phyloP scores from a whole-genome alignment of 2,888 invertebrate genomes.

The Amphimallon solstitiale region DNA sequence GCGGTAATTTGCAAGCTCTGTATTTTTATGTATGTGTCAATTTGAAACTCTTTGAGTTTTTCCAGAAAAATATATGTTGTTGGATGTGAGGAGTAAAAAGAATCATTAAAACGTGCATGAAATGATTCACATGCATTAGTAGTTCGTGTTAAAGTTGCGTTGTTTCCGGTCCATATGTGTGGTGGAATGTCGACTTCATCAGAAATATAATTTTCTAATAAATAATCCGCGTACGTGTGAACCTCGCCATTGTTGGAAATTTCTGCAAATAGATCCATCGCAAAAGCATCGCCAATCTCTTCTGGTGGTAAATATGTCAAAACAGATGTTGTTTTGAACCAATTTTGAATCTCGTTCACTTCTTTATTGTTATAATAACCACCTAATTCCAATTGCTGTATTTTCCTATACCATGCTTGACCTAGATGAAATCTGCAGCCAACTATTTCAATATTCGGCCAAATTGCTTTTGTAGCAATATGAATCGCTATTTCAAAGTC shows the following conservation, averaged over 20 bases:
- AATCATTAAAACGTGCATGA: constrained; percentile 15
- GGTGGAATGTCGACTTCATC: no score
- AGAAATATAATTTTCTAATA: no score
- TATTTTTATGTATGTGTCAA: constrained; percentile 12
- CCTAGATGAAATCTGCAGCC: constrained; percentile 6
- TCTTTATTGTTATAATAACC: constrained; percentile 9
- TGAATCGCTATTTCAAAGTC: no score
- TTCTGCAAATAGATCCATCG: no score
- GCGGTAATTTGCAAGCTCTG: not conserved
- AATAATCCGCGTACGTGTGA: no score
- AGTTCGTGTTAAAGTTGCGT: no score
- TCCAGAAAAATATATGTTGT: constrained; percentile 6
- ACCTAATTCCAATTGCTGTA: not conserved
- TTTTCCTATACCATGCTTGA: constrained; percentile 2
- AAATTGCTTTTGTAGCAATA: constrained; percentile 1
- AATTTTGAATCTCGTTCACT: constrained; percentile 8
- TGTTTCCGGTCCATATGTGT: no score
- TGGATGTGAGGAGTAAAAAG: constrained; percentile 9
- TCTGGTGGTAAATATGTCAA: not conserved
- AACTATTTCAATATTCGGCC: not conserved
- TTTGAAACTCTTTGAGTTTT: not conserved
- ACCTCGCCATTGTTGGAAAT: no score
- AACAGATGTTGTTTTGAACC: not conserved
- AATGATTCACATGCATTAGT: no score
- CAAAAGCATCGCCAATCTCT: no score